Evolutionary conservation across 2,113 vertebrate genomes (phyloP).

Genomic region (Suricata suricatta): DNA sequence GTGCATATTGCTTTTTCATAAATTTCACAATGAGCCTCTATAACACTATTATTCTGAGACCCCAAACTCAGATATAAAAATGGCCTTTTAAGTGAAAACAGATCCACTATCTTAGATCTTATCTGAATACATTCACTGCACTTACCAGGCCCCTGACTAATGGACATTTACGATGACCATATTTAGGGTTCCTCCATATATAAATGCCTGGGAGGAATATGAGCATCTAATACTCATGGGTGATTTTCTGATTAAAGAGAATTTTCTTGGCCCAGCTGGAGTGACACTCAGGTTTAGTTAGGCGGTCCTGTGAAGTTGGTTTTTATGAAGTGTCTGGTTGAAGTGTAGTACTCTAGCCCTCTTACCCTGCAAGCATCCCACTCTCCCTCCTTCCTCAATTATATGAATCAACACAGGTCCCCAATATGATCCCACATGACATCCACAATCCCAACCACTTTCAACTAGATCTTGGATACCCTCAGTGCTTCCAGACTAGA

Average conservation of each 20-base stretch:
- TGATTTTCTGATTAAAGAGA: conserved; percentile 35
- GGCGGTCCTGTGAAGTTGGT: background rate
- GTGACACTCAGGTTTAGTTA: background rate
- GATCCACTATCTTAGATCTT: background rate
- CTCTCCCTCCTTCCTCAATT: background rate
- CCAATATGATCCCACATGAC: background rate
- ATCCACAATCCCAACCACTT: background rate
- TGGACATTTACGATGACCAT: background rate
- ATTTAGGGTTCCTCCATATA: background rate
- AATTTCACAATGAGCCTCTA: background rate
- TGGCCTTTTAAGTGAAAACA: background rate
- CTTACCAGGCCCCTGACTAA: background rate
- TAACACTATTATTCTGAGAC: background rate
- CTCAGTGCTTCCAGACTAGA: background rate
- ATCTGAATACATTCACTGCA: background rate
- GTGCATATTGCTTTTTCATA: background rate
- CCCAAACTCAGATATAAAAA: background rate
- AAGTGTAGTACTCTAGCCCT: background rate
- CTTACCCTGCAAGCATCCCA: background rate
- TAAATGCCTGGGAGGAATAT: background rate
- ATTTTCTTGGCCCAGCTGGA: background rate
- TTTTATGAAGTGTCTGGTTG: background rate
- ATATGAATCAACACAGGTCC: background rate
- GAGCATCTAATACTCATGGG: background rate
- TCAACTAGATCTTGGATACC: background rate